These are phyloP conservation scores for Epiblema foenella DNA, from an alignment of 2,888 invertebrate genomes.

Conservation along the genomic window DNA sequence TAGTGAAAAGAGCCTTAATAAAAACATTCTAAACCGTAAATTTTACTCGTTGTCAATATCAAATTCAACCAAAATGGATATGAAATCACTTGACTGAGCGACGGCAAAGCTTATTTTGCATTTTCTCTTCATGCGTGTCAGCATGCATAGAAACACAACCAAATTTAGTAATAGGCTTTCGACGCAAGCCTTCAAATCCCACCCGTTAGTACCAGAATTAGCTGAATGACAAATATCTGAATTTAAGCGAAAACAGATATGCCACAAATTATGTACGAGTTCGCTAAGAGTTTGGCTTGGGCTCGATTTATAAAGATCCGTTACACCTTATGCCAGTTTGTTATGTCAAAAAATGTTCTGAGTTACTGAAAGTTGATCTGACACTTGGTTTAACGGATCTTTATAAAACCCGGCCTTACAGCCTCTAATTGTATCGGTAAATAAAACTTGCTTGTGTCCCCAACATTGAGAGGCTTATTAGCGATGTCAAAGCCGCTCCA, in stretches of 20 bases:
- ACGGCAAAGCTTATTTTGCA: no score
- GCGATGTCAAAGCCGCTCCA: slow-evolving; percentile 43
- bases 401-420: no score
- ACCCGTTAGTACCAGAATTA: slow-evolving; percentile 3
- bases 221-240: not conserved
- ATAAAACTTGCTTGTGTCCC: not conserved
- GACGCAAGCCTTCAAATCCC: not conserved
- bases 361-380: no score
- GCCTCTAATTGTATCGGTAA: not conserved
- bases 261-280: not conserved
- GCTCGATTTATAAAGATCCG: no score
- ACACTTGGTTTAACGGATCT: no score
- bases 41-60: no score
- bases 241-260: not conserved
- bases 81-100: no score
- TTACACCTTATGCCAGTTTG: no score
- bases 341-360: no score
- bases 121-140: not conserved
- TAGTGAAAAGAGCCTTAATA: no score
- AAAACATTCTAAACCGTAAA: no score
- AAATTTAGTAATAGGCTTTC: not conserved
- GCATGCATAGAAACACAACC: not conserved
- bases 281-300: not conserved
- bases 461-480: not conserved
- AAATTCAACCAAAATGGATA: no score